phyloP scores from a whole-genome alignment of 1,140 invertebrate genomes.

The Aethina tumida region DNA sequence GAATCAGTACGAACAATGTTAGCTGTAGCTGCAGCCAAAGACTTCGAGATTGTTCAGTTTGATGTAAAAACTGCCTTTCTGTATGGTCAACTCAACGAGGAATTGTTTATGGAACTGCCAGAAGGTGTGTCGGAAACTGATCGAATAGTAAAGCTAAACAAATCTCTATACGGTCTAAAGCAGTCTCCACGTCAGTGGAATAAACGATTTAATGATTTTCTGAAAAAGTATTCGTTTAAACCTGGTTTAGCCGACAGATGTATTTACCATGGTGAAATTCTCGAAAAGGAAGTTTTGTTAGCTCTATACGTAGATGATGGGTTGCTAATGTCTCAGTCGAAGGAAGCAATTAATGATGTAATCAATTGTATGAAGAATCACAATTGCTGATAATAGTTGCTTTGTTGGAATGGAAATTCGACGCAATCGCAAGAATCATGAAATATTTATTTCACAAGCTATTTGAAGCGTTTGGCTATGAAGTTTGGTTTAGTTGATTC shows the following conservation, averaged over 20 bases:
- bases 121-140: conserved; percentile 27
- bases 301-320: conserved; percentile 13
- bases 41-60: conserved; percentile 17
- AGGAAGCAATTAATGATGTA: too few relatives aligned
- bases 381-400: too few relatives aligned
- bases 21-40: conserved; percentile 12
- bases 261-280: background rate
- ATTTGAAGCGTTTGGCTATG: too few relatives aligned
- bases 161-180: conserved; percentile 38
- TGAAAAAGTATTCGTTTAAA: conserved; percentile 3
- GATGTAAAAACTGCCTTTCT: conserved; percentile 34
- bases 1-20: conserved; percentile 20
- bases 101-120: conserved; percentile 35
- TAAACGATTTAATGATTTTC: conserved; percentile 8
- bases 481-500: conserved; percentile 8
- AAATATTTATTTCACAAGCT: conserved; percentile 8
- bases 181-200: conserved; percentile 38
- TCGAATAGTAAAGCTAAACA: conserved; percentile 21
- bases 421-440: conserved; percentile 3
- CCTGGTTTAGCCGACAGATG: conserved; percentile 2
- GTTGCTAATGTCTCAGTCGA: conserved; percentile 12
- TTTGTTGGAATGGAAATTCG: conserved; percentile 10
- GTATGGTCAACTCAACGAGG: conserved; percentile 35
- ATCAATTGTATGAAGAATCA: background rate
- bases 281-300: conserved; percentile 1